Evolutionary conservation across 64 coral and sea anemone genomes (phyloP), one percentile per base, ranked within the genome.

Genomic region (Stichodactyla mertensii): DNA sequence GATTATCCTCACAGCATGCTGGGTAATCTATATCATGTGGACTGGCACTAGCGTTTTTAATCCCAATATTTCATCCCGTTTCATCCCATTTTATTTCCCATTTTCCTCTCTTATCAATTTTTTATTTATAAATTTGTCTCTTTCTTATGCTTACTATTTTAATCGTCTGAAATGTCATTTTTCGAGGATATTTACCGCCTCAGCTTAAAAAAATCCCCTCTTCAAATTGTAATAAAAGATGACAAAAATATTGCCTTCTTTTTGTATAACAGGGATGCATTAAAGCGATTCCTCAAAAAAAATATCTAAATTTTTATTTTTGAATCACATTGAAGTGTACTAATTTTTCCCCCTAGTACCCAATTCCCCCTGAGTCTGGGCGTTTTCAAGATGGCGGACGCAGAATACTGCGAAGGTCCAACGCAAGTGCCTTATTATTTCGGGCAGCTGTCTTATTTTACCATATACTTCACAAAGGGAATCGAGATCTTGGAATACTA

Each of bases 401-500:
- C 77, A n/a, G 92, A 91, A 54, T 84, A 92, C 55, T 98, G 95
- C 89, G 92, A 93, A 77, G 52, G 82, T 62, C 77, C 91, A 13
- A 61, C 71, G 20, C 80, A 67, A 64, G 77, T 82, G 4, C 69
- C 90, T n/a, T 90, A 90, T 71, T 94, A 93, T 28, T 89, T 92
- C 82, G 66, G 62, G 1, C 86, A 92, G 58, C 83, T 99, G 4
- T 92, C 93, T 55, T 96, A 87, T 55, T 96, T 96, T 79, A 93
- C 94, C 28, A 87, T 96, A 52, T 96, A 96, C 79, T 89, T 96
- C 19, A 96, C 94, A 6, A 82, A 89, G 81, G 94, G 94, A 16
- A 96, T 96, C 56, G 94, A 96, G 56, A 84, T 96, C 15, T 89
- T 96, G 52, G 94, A 96, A 52, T 96, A 90, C 55, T 96, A 96